Evolutionary conservation across 2,113 vertebrate species (phyloP).

Genomic region (Mesoclemmys tuberculata): DNA sequence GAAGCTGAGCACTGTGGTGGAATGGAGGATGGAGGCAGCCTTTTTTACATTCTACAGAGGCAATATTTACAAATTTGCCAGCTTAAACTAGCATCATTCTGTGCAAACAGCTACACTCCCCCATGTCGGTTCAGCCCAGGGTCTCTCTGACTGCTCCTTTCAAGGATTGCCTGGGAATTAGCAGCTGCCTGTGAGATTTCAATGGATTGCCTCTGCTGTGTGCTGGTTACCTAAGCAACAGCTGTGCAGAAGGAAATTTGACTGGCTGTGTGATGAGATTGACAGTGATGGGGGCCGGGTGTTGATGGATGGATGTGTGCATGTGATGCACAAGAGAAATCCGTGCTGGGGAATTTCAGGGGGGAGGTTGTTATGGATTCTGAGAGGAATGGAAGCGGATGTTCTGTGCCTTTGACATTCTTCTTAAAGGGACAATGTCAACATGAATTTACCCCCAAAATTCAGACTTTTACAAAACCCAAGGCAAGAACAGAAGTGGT

Average conservation of each 20-base stretch:
- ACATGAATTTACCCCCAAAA: neutral
- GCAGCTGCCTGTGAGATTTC: neutral
- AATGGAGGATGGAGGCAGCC: too few relatives aligned
- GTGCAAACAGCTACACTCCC: neutral
- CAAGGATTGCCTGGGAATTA: neutral
- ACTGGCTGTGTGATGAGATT: neutral
- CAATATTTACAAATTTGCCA: neutral
- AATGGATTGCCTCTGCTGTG: neutral
- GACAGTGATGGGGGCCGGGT: neutral
- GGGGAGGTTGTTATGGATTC: neutral
- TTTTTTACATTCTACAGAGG: neutral
- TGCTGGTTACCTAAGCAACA: neutral
- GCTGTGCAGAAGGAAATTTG: neutral
- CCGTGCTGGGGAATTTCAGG: neutral
- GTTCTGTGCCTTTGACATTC: neutral
- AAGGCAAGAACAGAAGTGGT: neutral
- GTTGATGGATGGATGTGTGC: neutral
- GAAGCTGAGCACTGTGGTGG: neutral
- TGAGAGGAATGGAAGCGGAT: neutral
- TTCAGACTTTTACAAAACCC: neutral
- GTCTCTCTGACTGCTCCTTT: neutral
- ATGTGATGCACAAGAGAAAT: neutral
- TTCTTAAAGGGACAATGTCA: neutral
- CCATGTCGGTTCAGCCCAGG: accelerated
- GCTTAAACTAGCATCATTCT: neutral